A percentile compares a stretch with the other conserved stretches of the same genome.
Evolutionary conservation across 2,797 vertebrate species (phyloP).

Genomic region (Synanceia verrucosa): DNA sequence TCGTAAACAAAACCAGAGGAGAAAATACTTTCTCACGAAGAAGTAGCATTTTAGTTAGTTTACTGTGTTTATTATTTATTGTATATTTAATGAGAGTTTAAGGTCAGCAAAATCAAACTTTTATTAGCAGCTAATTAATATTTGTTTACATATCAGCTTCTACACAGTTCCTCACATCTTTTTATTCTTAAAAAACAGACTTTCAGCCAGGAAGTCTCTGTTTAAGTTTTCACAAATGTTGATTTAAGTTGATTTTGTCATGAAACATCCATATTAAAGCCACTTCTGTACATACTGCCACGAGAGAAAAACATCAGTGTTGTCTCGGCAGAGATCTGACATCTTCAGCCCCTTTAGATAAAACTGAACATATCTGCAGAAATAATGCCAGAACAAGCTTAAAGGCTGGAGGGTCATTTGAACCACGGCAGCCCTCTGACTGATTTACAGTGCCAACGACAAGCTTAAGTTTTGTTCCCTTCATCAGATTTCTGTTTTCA

Average conservation of each 20-base stretch:
- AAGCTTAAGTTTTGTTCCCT: not conserved
- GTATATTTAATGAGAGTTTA: no score
- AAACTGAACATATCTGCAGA: not conserved
- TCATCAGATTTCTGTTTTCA: slow-evolving; percentile 24
- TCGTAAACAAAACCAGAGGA: no score
- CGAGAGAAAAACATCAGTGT: slow-evolving; percentile 1
- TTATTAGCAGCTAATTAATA: not conserved
- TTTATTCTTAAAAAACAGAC: no score
- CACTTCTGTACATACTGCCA: no score
- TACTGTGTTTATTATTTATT: no score
- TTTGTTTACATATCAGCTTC: not conserved
- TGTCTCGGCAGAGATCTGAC: slow-evolving; percentile 1
- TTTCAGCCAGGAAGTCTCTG: no score
- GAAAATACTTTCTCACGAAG: no score
- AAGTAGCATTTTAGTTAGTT: no score
- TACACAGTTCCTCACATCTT: not conserved
- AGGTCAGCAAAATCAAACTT: no score
- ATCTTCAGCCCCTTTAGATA: slow-evolving; percentile 8
- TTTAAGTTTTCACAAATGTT: no score
- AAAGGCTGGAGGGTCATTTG: not conserved
- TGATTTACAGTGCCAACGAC: not conserved
- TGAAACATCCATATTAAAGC: no score
- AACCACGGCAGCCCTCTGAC: not conserved
- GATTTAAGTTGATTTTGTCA: no score
- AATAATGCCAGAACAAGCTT: not conserved